phyloP scores from a whole-genome alignment of 2,888 invertebrate species.

The Xestobium rufovillosum region DNA sequence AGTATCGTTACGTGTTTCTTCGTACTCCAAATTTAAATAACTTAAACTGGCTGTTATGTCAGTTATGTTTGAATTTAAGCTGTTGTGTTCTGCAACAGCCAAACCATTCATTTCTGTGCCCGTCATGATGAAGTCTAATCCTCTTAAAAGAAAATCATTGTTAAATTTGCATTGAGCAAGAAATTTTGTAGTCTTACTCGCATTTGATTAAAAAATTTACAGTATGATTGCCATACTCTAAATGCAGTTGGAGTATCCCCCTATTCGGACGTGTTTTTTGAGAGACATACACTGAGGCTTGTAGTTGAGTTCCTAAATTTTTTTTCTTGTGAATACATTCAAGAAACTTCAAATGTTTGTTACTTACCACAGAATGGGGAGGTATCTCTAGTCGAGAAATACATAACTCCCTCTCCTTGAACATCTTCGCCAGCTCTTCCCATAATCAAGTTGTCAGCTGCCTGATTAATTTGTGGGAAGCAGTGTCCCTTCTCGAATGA shows the following conservation, averaged over 20 bases:
- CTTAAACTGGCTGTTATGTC: constrained; percentile 33
- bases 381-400: constrained; percentile 46
- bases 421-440: constrained; percentile 40
- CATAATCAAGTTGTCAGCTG: constrained; percentile 32
- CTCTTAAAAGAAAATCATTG: constrained; percentile 28
- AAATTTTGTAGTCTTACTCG: constrained; percentile 41
- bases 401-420: constrained; percentile 47
- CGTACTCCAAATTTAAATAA: constrained; percentile 33
- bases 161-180: constrained; percentile 3
- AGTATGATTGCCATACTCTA: constrained; percentile 39
- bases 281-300: constrained; percentile 45
- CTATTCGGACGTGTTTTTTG: constrained; percentile 40
- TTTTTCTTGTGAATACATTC: too few species aligned
- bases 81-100: constrained; percentile 38
- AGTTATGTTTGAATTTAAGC: constrained; percentile 29
- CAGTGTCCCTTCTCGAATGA: constrained; percentile 48
- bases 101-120: constrained; percentile 36
- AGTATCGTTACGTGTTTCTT: constrained; percentile 20
- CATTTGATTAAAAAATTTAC: constrained; percentile 44
- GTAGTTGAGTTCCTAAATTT: constrained; percentile 48
- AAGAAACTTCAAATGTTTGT: too few species aligned
- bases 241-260: constrained; percentile 43
- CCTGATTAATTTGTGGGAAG: constrained; percentile 41
- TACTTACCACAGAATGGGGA: constrained; percentile 49
- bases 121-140: constrained; percentile 32